Evolutionary conservation across 2,113 vertebrate species (phyloP).

Genomic region (Petroica traversi): DNA sequence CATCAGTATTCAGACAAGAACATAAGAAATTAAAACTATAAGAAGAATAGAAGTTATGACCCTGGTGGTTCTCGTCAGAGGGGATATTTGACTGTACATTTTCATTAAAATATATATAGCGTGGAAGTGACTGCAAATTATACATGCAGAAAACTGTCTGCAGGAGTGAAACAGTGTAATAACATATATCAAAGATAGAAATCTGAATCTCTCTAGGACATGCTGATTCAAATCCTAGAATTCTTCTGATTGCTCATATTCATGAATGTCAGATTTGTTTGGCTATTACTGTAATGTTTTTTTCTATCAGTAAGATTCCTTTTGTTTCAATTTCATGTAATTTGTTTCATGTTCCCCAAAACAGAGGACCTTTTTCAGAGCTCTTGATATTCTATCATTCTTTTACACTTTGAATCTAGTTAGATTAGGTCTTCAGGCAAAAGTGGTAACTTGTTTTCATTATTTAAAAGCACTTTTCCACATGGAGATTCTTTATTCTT

Average conservation of each 20-base stretch:
- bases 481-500: background rate
- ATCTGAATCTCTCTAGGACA: background rate
- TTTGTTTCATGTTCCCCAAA: background rate
- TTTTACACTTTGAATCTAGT: background rate
- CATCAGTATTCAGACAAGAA: background rate
- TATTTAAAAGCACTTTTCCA: background rate
- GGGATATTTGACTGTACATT: background rate
- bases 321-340: background rate
- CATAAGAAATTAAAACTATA: background rate
- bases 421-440: background rate
- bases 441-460: background rate
- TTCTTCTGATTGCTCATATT: background rate
- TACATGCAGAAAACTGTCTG: background rate
- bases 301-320: background rate
- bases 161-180: background rate
- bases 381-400: background rate
- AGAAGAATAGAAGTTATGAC: background rate
- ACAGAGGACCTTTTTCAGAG: background rate
- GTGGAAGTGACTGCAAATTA: background rate
- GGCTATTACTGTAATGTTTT: background rate
- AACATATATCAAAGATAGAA: background rate
- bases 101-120: background rate
- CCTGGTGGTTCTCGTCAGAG: background rate
- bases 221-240: background rate
- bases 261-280: background rate